Conservation (phyloP, 2,888 invertebrate genomes). For the Bimastos eiseni region DNA sequence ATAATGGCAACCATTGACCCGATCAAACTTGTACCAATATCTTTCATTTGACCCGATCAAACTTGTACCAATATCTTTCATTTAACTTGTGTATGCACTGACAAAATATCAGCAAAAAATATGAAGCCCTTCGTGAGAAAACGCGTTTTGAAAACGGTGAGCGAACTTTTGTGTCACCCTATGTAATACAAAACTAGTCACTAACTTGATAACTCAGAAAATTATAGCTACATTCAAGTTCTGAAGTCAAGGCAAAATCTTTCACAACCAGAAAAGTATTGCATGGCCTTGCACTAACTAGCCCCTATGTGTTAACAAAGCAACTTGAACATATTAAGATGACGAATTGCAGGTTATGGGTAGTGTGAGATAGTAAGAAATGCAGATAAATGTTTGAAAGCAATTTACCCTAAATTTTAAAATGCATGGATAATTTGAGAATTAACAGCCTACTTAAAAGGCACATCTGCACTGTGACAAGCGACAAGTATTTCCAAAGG, state of each 20-base stretch:
- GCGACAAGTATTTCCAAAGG: no score
- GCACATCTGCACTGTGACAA: neutral
- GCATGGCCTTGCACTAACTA: neutral
- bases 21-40: no score
- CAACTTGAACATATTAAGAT: no score
- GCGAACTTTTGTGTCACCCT: no score
- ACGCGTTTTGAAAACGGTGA: no score
- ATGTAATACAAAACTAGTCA: constrained; percentile 3
- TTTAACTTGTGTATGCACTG: no score
- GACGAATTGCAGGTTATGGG: neutral
- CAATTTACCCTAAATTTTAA: neutral
- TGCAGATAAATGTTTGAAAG: no score
- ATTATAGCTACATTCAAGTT: neutral
- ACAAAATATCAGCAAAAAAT: no score
- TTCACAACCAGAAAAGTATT: neutral
- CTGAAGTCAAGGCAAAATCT: neutral
- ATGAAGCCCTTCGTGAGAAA: no score
- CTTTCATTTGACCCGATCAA: no score
- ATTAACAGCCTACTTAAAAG: neutral
- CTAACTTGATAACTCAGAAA: neutral
- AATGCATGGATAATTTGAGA: neutral
- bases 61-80: no score
- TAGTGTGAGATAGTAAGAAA: neutral
- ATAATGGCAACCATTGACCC: no score
- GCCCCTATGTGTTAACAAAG: neutral